phyloP scores from a whole-genome alignment of 2,113 vertebrate genomes.

The Syngnathus typhle region DNA sequence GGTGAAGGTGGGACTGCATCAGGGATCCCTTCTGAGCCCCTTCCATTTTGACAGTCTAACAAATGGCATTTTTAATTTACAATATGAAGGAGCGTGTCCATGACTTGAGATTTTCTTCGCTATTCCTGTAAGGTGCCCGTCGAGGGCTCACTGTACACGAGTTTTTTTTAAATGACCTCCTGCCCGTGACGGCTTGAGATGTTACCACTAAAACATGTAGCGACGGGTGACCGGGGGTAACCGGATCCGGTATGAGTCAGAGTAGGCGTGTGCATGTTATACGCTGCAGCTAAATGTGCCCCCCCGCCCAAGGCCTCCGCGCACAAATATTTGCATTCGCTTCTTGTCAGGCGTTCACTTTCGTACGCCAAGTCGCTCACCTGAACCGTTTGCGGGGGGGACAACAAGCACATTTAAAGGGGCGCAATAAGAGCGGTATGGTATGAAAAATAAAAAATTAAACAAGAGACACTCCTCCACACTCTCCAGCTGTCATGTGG shows the following conservation, averaged over 20 bases:
- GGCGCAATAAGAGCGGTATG: conserved; percentile 2
- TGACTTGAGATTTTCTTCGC: no score
- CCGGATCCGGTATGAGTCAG: conserved; percentile 14
- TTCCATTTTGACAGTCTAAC: no score
- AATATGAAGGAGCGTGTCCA: no score
- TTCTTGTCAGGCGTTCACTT: conserved; percentile 39
- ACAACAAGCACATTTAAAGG: not conserved
- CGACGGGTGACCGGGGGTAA: conserved; percentile 30
- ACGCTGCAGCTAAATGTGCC: conserved; percentile 21
- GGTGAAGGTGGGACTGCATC: no score
- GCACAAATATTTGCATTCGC: conserved; percentile 46
- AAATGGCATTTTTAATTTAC: no score
- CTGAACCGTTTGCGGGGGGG: conserved; percentile 12
- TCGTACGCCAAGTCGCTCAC: conserved; percentile 34
- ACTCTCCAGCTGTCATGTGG: not conserved
- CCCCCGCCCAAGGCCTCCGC: conserved; percentile 25
- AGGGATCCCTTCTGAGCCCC: no score
- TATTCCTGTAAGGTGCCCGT: no score
- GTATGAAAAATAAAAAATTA: not conserved
- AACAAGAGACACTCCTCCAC: not conserved
- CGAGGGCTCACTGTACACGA: not conserved
- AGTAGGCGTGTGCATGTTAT: conserved; percentile 18
- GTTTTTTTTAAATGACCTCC: not conserved
- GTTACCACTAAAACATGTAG: conserved; percentile 6
- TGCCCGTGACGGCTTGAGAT: not conserved